phyloP scores from a whole-genome alignment of 2,797 vertebrate species.

The Gymnopithys bicolor region DNA sequence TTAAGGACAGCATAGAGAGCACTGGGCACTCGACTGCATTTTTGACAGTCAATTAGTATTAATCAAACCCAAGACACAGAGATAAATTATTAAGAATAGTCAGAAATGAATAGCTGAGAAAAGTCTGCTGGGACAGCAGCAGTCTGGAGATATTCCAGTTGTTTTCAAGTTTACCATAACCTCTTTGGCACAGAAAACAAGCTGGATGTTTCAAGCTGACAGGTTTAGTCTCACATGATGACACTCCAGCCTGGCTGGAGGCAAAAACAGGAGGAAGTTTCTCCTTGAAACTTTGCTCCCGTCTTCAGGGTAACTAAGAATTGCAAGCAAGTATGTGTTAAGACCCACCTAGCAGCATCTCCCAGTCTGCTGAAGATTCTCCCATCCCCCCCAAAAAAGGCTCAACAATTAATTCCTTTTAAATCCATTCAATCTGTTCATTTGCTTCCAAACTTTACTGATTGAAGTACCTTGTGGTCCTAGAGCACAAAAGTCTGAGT shows the following conservation, averaged over 20 bases:
- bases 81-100: slow-evolving; percentile 44
- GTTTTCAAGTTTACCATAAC: slow-evolving; percentile 34
- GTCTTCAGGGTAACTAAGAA: background rate
- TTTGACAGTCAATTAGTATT: slow-evolving; percentile 52
- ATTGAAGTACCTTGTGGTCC: background rate
- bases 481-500: background rate
- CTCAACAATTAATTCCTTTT: background rate
- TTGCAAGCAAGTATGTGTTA: background rate
- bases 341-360: background rate
- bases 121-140: slow-evolving; percentile 14
- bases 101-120: background rate
- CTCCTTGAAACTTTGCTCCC: background rate
- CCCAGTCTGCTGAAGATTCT: background rate
- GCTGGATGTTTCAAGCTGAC: background rate
- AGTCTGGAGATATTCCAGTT: slow-evolving; percentile 19
- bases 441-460: background rate
- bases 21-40: background rate
- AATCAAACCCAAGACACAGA: background rate
- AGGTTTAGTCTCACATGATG: background rate
- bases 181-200: slow-evolving; percentile 25
- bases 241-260: background rate
- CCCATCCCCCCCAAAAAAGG: background rate
- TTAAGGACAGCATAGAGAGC: background rate
- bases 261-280: background rate
- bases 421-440: background rate